These are phyloP conservation scores for Lepidurus arcticus DNA, from an alignment of 1,140 invertebrate species.

Conservation along the genomic window DNA sequence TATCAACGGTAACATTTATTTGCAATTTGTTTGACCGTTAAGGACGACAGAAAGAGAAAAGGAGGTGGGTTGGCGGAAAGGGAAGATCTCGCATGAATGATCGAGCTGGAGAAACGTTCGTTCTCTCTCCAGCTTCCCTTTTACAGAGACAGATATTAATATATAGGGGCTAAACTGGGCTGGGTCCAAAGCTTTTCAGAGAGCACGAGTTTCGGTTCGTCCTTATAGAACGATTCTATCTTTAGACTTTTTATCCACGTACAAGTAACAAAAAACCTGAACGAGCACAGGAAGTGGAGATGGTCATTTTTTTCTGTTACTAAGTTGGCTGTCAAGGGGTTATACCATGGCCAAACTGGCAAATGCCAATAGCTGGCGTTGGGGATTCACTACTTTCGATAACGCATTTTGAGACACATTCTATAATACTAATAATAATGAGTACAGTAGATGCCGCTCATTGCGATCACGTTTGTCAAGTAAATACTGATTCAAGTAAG, in stretches of 20 bases:
- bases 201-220: slow-evolving; percentile 13
- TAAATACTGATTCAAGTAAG: too few species aligned
- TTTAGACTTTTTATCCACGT: neutral
- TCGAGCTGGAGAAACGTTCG: neutral
- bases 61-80: neutral
- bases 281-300: slow-evolving; percentile 8
- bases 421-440: too few species aligned
- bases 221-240: slow-evolving; percentile 2
- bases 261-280: neutral
- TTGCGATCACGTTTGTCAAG: too few species aligned
- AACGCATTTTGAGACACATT: too few species aligned
- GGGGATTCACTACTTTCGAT: too few species aligned
- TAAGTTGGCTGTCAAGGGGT: neutral
- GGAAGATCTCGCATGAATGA: neutral
- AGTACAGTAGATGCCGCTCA: too few species aligned
- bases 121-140: neutral
- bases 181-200: neutral
- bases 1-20: slow-evolving; percentile 71
- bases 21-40: neutral
- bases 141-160: neutral
- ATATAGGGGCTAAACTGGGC: slow-evolving; percentile 7
- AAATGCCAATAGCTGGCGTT: neutral
- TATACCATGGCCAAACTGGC: neutral
- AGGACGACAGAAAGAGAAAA: neutral
- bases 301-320: slow-evolving; percentile 11